Evolutionary conservation across 2,113 vertebrate species (phyloP).

Genomic region (Gnathonemus echidnorhynchus): DNA sequence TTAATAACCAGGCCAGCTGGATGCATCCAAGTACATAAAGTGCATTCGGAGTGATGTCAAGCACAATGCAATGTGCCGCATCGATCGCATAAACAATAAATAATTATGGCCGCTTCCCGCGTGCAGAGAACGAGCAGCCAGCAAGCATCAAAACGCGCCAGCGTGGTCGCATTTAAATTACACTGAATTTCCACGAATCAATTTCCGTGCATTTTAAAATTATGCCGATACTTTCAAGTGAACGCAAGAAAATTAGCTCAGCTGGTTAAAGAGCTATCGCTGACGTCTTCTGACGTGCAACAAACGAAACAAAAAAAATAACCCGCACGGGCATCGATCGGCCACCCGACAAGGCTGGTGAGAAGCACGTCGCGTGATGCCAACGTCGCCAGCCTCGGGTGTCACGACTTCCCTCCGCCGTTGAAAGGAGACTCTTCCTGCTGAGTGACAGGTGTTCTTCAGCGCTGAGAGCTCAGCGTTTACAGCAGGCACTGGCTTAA

Average conservation of each 20-base stretch:
- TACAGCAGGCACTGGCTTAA: not conserved
- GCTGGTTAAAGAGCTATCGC: not conserved
- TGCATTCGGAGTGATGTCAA: slow-evolving; percentile 3
- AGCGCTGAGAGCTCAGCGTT: not conserved
- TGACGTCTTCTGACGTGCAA: not conserved
- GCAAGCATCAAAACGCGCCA: not conserved
- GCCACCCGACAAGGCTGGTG: not conserved
- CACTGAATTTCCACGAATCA: not conserved
- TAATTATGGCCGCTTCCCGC: not conserved
- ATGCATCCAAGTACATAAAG: slow-evolving; percentile 20
- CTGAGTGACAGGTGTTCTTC: slow-evolving; percentile 1
- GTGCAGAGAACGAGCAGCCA: not conserved
- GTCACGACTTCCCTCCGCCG: not conserved
- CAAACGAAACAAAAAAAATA: not conserved
- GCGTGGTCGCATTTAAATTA: not conserved
- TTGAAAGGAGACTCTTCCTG: not conserved
- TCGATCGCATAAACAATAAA: slow-evolving; percentile 14
- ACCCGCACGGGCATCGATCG: not conserved
- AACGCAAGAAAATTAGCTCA: not conserved
- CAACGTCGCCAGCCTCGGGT: not conserved
- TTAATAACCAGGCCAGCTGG: slow-evolving; percentile 24
- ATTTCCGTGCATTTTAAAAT: not conserved
- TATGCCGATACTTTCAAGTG: not conserved
- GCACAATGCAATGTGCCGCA: not conserved
- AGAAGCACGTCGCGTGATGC: not conserved